These are phyloP conservation scores for Petrophora chlorosata DNA, from an alignment of 2,888 invertebrate genomes.

Conservation along the genomic window DNA sequence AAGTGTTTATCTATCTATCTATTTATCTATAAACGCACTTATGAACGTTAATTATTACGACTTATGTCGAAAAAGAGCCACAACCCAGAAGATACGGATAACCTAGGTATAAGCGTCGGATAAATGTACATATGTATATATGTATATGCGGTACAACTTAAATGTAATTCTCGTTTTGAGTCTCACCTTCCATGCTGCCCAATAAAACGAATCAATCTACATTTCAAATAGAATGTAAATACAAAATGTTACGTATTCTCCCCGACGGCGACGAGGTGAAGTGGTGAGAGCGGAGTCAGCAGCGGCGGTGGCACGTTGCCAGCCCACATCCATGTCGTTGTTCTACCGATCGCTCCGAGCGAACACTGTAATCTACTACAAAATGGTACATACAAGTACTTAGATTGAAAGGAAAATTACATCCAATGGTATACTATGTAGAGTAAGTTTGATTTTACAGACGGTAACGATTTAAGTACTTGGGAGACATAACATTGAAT, in stretches of 20 bases:
- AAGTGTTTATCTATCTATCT: no score
- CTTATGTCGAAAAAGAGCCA: no score
- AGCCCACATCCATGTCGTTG: constrained; percentile 45
- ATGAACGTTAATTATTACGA: no score
- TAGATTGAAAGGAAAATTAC: constrained; percentile 4
- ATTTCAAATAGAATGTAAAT: constrained; percentile 7
- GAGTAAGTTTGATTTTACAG: no score
- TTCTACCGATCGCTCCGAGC: constrained; percentile 4
- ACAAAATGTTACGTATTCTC: constrained; percentile 17
- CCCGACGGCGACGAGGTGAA: constrained; percentile 39
- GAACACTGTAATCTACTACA: constrained; percentile 7
- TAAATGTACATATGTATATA: no score
- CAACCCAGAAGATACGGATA: no score
- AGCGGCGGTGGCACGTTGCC: constrained; percentile 60
- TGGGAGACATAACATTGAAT: no score
- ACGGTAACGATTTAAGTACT: neutral
- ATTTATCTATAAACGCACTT: no score
- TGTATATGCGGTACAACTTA: no score
- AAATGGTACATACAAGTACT: neutral
- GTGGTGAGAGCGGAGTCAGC: constrained; percentile 49
- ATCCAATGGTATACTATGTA: no score
- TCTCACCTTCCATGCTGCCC: neutral
- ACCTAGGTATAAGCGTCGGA: no score
- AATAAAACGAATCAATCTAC: constrained; percentile 8
- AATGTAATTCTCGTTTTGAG: neutral